Base-by-base conservation (phyloP, 2,888 invertebrate genomes). In the Melipona beecheii region DNA sequence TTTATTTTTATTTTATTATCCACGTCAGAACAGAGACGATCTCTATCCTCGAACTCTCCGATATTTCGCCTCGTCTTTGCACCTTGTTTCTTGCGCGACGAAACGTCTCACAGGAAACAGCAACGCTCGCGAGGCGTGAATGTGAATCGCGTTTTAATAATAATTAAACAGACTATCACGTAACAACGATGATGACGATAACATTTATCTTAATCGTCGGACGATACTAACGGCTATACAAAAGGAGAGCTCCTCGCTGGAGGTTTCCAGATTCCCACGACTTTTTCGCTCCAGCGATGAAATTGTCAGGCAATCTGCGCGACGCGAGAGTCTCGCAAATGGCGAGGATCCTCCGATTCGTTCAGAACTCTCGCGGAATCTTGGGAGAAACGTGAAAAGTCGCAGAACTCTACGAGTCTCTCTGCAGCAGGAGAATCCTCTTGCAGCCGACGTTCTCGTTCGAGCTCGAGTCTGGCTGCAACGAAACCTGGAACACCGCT, bases 401-500 rank as follows among this genome's bases (percentile, higher is more conserved):
- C 24, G 27, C 24, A 24, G 0, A 24, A 24, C n/a, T 58, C n/a
- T 58, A 58, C n/a, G 56, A 58, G 19, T 43, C 21, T 2, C 19
- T 43, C 9, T 36, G 54, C 24, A 66, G 17, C 54, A 65, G 60
- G 21, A 72, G 21, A 19, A 75, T 50, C 24, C 13, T 75, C 24
- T 15, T 54, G 31, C 31, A 31, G 0, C n/a, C 21, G 19, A 19
- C 5, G 0, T n/a, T 11, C n/a, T 27, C 9, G 13, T 13, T 36
- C 24, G 13, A 27, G 13, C 19, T 27, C 21, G 31, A 24, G 19
- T 36, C 50, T 64, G 69, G 43, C 49, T 24, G 77, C 9, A 82
- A 50, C 31, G 21, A 56, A 52, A 74, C 56, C 56, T 65, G 62
- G 64, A 82, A 80, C 62, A 36, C 65, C 19, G 15, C 64, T 31